A percentile compares a stretch with the other conserved stretches of the same genome.
These are phyloP conservation scores for Phaedon cochleariae DNA, from an alignment of 2,888 invertebrate species.

Conservation along the genomic window DNA sequence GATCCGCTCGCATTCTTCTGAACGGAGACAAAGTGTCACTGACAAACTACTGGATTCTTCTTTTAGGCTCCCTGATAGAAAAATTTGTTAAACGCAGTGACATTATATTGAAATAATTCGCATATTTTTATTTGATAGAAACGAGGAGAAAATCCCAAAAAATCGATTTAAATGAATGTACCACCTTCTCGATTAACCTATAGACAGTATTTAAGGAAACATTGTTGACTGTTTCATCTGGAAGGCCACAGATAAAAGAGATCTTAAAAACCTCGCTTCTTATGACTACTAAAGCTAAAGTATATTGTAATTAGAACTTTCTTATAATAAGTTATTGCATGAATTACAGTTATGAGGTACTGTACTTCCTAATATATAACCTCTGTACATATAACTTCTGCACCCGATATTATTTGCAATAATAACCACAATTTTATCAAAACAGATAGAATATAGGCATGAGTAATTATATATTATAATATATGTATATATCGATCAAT, in stretches of 20 bases:
- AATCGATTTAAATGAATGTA: no score
- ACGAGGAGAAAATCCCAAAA: no score
- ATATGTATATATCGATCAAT: conserved; percentile 57
- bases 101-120: no score
- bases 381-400: conserved; percentile 64
- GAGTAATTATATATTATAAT: conserved; percentile 57
- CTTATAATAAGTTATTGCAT: conserved; percentile 66
- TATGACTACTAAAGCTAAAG: conserved; percentile 62
- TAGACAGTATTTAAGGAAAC: no score
- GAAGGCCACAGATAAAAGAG: conserved; percentile 50
- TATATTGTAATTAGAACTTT: conserved; percentile 64
- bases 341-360: conserved; percentile 66
- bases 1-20: no score
- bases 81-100: no score
- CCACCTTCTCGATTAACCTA: no score
- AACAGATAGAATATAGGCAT: conserved; percentile 62
- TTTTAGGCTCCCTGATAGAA: no score
- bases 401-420: conserved; percentile 60
- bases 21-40: no score
- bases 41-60: no score
- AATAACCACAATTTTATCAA: conserved; percentile 59
- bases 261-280: conserved; percentile 61
- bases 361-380: conserved; percentile 65
- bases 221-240: background rate
- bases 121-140: no score